These are phyloP conservation scores for Cancer borealis DNA, from an alignment of 2,888 invertebrate species.

Conservation along the genomic window DNA sequence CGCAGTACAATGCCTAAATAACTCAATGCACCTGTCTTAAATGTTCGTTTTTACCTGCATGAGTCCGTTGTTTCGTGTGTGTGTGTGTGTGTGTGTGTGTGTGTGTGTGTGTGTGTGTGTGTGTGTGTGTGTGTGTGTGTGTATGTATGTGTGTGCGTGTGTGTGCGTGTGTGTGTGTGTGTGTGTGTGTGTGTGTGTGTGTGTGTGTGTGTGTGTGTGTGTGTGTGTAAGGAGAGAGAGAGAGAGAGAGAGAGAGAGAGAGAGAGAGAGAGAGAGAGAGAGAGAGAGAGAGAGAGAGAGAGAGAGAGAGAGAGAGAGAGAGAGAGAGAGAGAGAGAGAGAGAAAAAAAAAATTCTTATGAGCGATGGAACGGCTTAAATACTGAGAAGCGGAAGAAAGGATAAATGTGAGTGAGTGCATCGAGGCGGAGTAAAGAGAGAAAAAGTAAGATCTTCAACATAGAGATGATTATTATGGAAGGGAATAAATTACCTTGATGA, in stretches of 20 bases:
- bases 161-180: neutral
- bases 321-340: neutral
- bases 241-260: too few relatives aligned
- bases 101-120: slow-evolving; percentile 38
- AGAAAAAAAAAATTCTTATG: neutral
- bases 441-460: neutral
- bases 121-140: neutral
- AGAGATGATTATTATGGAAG: neutral
- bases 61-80: neutral
- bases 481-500: neutral
- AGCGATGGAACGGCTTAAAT: neutral
- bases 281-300: neutral
- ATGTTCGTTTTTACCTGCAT: neutral
- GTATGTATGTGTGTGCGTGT: neutral
- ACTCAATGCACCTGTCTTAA: slow-evolving; percentile 27
- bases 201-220: neutral
- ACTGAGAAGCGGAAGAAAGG: too few relatives aligned
- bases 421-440: neutral
- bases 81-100: slow-evolving; percentile 3
- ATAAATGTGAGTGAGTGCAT: too few relatives aligned
- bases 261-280: neutral
- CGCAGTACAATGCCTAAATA: neutral
- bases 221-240: too few relatives aligned
- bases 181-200: neutral
- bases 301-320: neutral